Percentiles rank a stretch among this genome's conserved stretches.
Conservation (phyloP, 2,797 vertebrate species). For the Clamator glandarius region DNA sequence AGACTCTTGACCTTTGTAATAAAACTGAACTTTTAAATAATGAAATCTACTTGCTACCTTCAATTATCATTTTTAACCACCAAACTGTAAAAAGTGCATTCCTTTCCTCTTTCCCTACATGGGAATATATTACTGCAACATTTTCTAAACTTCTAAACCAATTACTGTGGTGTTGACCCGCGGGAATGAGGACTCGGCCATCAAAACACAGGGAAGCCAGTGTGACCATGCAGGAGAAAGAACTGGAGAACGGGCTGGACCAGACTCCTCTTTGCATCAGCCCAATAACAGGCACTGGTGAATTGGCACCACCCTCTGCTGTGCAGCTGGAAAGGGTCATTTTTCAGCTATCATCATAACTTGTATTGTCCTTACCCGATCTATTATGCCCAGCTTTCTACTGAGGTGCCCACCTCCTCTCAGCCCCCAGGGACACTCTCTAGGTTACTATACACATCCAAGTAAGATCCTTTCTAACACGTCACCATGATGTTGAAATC, state of each 20-base stretch:
- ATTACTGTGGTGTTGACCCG: neutral
- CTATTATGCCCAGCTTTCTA: neutral
- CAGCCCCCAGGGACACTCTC: neutral
- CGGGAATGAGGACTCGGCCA: rapidly evolving
- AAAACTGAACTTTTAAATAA: neutral
- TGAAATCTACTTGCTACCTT: neutral
- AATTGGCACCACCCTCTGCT: neutral
- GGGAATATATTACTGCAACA: neutral
- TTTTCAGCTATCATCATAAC: slow-evolving; percentile 3
- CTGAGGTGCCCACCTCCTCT: neutral
- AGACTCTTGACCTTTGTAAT: neutral
- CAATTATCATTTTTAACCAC: neutral
- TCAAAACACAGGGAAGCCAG: rapidly evolving
- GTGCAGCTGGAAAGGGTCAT: neutral
- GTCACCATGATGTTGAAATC: neutral
- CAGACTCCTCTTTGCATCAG: too few species aligned
- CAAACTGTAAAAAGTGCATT: neutral
- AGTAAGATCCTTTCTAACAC: neutral
- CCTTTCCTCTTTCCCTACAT: neutral
- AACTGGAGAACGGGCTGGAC: too few species aligned
- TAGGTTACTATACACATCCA: neutral
- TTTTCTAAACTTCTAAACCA: neutral
- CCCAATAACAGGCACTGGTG: too few species aligned
- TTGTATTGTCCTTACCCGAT: rapidly evolving
- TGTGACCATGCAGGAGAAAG: too few species aligned